Evolutionary conservation across 2,888 invertebrate genomes (phyloP).

Genomic region (Agrotis segetum): DNA sequence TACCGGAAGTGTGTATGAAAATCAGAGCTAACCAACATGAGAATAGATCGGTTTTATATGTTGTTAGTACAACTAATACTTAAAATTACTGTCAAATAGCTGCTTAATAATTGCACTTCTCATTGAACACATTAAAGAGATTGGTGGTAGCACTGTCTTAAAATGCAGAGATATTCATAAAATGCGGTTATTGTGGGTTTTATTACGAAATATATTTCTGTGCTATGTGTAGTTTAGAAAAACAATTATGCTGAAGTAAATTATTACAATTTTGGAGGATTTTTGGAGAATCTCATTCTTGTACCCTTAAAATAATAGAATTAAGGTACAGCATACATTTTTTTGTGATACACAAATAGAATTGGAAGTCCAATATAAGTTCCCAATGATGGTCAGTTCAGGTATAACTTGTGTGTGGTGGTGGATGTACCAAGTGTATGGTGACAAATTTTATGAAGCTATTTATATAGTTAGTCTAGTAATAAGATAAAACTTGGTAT

Average conservation of each 20-base stretch:
- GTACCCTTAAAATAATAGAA: background rate
- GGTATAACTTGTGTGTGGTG: background rate
- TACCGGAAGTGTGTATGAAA: background rate
- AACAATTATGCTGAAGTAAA: conserved; percentile 37
- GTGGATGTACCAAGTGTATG: background rate
- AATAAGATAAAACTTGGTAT: background rate
- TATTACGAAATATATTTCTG: conserved; percentile 1
- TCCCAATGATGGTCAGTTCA: background rate
- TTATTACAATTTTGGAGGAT: conserved; percentile 21
- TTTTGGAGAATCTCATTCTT: conserved; percentile 22
- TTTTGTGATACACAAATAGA: conserved; percentile 38
- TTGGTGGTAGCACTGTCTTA: conserved; percentile 49
- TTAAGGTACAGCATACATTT: conserved; percentile 20
- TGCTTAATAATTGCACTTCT: conserved; percentile 56
- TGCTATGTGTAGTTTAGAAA: conserved; percentile 43
- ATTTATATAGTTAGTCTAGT: background rate
- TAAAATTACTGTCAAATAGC: conserved; percentile 57
- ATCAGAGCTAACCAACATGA: conserved; percentile 4
- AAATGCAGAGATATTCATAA: conserved; percentile 42
- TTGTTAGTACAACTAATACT: conserved; percentile 45
- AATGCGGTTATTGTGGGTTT: conserved; percentile 25
- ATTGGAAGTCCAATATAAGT: conserved; percentile 31
- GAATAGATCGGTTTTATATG: background rate
- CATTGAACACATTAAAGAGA: conserved; percentile 53
- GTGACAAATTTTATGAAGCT: background rate